phyloP scores from a whole-genome alignment of 2,797 vertebrate genomes.

The Acrossocheilus wenchowensis region DNA sequence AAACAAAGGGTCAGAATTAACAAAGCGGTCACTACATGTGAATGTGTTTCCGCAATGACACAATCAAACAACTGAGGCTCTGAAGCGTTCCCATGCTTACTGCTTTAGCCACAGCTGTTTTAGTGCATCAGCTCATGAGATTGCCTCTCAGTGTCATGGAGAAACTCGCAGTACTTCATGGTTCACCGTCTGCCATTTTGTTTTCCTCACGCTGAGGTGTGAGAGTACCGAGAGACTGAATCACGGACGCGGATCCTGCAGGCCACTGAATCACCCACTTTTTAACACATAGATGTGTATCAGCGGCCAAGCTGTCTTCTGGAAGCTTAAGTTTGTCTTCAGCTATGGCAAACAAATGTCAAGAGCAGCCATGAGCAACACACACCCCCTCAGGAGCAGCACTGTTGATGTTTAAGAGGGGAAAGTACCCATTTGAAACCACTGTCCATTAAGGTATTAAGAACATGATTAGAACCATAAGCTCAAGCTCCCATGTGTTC shows the following conservation, averaged over 20 bases:
- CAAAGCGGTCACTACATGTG: neutral
- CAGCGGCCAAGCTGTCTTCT: slow-evolving; percentile 29
- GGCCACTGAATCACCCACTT: slow-evolving; percentile 56
- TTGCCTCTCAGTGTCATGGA: slow-evolving; percentile 25
- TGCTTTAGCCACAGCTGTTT: neutral
- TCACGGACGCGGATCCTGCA: slow-evolving; percentile 46
- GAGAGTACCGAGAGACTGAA: slow-evolving; percentile 59
- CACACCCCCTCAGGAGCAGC: slow-evolving; percentile 29
- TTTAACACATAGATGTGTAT: slow-evolving; percentile 57
- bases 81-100: slow-evolving; percentile 6
- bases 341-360: slow-evolving; percentile 41
- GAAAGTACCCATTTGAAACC: slow-evolving; percentile 61
- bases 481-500: slow-evolving; percentile 50
- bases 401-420: slow-evolving; percentile 58
- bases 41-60: slow-evolving; percentile 25
- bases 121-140: slow-evolving; percentile 21
- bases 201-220: slow-evolving; percentile 58
- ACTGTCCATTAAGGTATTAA: slow-evolving; percentile 63
- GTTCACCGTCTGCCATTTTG: slow-evolving; percentile 48
- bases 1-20: slow-evolving; percentile 12
- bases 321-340: slow-evolving; percentile 30
- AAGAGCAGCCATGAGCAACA: slow-evolving; percentile 20
- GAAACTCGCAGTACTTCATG: slow-evolving; percentile 37
- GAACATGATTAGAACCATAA: slow-evolving; percentile 63
- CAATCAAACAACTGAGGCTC: neutral